Evolutionary conservation across 2,888 invertebrate genomes (phyloP).

Genomic region (Machimus rusticus): DNA sequence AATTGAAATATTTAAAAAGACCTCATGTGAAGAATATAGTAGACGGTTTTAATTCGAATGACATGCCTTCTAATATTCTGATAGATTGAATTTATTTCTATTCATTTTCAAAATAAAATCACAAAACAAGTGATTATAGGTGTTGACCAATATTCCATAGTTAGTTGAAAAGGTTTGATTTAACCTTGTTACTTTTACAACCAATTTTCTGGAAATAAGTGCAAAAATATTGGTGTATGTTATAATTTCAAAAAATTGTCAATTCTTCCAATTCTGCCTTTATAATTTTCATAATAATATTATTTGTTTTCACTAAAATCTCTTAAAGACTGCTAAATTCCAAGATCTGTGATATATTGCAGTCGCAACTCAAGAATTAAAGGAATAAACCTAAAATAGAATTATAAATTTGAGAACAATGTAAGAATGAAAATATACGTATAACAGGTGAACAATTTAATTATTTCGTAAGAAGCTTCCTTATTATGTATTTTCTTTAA

Average conservation of each 20-base stretch:
- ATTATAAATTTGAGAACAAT: background rate
- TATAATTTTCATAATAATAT: background rate
- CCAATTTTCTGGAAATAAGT: background rate
- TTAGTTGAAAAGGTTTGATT: background rate
- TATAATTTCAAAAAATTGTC: background rate
- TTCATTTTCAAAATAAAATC: background rate
- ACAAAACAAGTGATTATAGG: background rate
- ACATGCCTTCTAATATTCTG: constrained; percentile 1
- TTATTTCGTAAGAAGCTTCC: background rate
- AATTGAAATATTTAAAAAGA: background rate
- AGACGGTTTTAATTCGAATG: background rate
- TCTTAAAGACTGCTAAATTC: constrained; percentile 51
- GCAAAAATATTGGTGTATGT: background rate
- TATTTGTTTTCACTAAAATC: constrained; percentile 15
- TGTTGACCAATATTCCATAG: constrained; percentile 5
- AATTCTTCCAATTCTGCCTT: background rate
- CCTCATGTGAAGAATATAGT: background rate
- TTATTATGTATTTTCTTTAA: too few relatives aligned
- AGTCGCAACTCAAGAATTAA: constrained; percentile 44
- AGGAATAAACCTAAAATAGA: background rate
- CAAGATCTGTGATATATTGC: constrained; percentile 54
- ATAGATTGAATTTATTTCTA: background rate
- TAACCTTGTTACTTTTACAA: background rate
- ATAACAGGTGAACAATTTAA: background rate
- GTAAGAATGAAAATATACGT: background rate